Evolutionary conservation across 2,888 invertebrate species (phyloP).

Genomic region (Philhelius pedissequus): DNA sequence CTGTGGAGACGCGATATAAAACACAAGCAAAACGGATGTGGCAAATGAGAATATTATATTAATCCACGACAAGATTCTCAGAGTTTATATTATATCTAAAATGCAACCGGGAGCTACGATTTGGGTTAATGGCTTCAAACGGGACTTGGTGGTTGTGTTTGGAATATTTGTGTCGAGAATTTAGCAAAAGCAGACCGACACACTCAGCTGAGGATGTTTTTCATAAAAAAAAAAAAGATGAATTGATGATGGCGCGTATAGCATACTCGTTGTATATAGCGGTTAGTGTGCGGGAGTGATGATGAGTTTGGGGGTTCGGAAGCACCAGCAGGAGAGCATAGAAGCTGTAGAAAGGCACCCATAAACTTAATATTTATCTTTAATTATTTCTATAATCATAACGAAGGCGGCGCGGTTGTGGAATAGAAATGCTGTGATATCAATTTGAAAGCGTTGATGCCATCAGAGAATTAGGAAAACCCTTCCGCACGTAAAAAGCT

Average conservation of each 20-base stretch:
- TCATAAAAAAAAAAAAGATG: conserved; percentile 46
- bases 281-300: neutral
- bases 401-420: conserved; percentile 40
- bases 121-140: conserved; percentile 62
- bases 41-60: conserved; percentile 54
- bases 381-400: conserved; percentile 68
- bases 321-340: neutral
- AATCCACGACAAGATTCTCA: conserved; percentile 61
- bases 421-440: conserved; percentile 33
- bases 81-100: conserved; percentile 36
- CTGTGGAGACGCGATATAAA: conserved; percentile 33
- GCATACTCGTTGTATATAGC: too few relatives aligned
- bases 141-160: conserved; percentile 25
- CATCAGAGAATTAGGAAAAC: conserved; percentile 19
- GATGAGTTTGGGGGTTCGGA: neutral
- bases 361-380: conserved; percentile 68
- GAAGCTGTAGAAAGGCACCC: conserved; percentile 27
- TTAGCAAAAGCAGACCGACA: conserved; percentile 18
- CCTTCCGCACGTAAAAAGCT: conserved; percentile 22
- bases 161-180: conserved; percentile 31
- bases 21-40: conserved; percentile 46
- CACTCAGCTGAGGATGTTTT: neutral
- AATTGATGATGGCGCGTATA: conserved; percentile 49
- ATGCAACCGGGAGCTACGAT: conserved; percentile 67
- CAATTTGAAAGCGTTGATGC: conserved; percentile 14